Evolutionary conservation across 2,797 vertebrate genomes (phyloP), one percentile per base, ranked within the genome.

Genomic region (Acanthurus tractus): DNA sequence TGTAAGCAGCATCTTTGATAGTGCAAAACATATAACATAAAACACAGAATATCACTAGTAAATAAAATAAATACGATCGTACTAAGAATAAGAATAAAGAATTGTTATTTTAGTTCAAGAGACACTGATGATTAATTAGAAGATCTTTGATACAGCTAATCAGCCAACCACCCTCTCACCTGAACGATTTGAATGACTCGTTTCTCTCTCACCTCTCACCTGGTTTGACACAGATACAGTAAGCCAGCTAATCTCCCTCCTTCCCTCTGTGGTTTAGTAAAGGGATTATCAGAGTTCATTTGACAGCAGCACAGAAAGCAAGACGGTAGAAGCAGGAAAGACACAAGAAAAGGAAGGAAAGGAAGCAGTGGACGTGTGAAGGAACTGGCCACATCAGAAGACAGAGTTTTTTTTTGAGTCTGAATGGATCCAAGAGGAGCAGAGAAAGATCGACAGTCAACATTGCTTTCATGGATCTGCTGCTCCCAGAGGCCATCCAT

Each of bases 261-360:
- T 1, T 65, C 50, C 55, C 56, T 63, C 71, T 57, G 62, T 8
- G 18, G 7, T 62, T 40, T 54, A 29, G 8, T 72, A 56, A 5
- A 10, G 3, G 76, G 87, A 90, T 90, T 89, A 90, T 8, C 63
- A 54, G 75, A 48, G 52, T 70, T 70, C n/a, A 15, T 42, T 25
- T 56, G 57, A 70, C 44, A 79, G 76, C 70, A 23, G 45, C 53
- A 34, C 53, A 34, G 36, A 63, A 2, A 78, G 61, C 49, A 62
- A 62, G 34, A 46, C 4, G 50, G 61, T 22, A 9, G 20, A 45
- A 1, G 20, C 20, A 29, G 38, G 36, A 58, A 23, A 38, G 48
- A 14, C 20, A 48, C 6, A 0, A 62, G 13, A n/a, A 54, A 20
- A 46, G 1, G 56, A n/a, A n/a, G 64, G 38, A 13, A 58, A 0